phyloP scores from a whole-genome alignment of 2,113 vertebrate species.

The Paracanthobrama guichenoti region DNA sequence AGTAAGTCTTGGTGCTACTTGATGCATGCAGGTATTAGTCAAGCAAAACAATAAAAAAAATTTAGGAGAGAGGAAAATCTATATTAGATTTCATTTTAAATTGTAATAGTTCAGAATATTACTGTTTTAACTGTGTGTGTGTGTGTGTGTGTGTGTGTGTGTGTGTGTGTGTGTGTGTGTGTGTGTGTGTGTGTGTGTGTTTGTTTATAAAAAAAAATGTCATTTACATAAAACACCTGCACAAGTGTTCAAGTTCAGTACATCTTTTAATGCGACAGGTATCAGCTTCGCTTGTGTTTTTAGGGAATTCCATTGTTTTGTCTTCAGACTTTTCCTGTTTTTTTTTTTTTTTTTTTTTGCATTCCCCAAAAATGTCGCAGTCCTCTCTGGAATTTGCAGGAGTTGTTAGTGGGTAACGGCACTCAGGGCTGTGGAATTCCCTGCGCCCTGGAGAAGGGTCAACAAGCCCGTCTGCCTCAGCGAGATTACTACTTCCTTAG shows the following conservation, averaged over 20 bases:
- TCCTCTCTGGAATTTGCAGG: slow-evolving; percentile 44
- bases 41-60: no score
- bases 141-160: neutral
- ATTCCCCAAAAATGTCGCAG: slow-evolving; percentile 42
- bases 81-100: neutral
- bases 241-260: neutral
- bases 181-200: neutral
- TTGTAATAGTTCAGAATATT: neutral
- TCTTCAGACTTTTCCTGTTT: slow-evolving; percentile 42
- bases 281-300: slow-evolving; percentile 1
- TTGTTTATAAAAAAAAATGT: no score
- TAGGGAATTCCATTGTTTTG: slow-evolving; percentile 36
- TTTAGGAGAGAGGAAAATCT: no score
- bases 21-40: no score
- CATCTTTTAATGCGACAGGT: neutral
- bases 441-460: slow-evolving; percentile 37
- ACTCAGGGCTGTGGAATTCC: slow-evolving; percentile 44
- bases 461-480: neutral
- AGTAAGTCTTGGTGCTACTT: no score
- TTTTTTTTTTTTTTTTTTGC: slow-evolving; percentile 40
- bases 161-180: no score
- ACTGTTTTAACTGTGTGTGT: neutral
- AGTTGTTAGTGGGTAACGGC: slow-evolving; percentile 38
- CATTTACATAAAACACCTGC: neutral
- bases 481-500: slow-evolving; percentile 71